Base-by-base conservation (phyloP, 2,113 vertebrate species). In the Macaca nemestrina region DNA sequence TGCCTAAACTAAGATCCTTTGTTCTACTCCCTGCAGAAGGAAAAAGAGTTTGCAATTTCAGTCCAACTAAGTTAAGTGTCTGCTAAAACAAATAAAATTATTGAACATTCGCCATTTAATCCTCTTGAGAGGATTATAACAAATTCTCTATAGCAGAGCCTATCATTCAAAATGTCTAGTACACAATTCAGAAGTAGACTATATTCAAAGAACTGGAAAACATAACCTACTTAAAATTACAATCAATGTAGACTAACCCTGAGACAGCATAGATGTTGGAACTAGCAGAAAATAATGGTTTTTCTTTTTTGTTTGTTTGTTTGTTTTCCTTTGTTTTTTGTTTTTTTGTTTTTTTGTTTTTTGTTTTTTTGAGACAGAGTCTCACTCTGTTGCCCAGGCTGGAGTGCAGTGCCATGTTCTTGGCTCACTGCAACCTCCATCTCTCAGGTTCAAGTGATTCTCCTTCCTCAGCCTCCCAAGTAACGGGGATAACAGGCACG, bases 251-350 rank as follows among this genome's bases (percentile, higher is more conserved):
- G 35, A 64, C 45, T 55, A 90, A 20, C 35, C 16, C 23, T n/a
- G 40, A 90, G 73, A 85, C n/a, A 14, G 18, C 27, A 52, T 8
- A 50, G 38, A 61, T 64, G 17, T 50, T 73, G 64, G n/a, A 78
- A 85, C 35, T 57, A 38, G 2, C 25, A 93, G 72, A 57, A 78
- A 82, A 92, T 22, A 27, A 70, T 50, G 50, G 30, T 64, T 18
- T 23, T 23, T 57, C 23, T 59, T 59, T 57, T 57, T 57, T 8
- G 22, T 55, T 55, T 55, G 57, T 48, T 48, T 48, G 2, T 48
- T 50, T 50, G 12, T 14, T 48, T 48, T 3, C 43, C 43, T 50
- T 50, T 50, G 12, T 4, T 1, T 9, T 3, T 20, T 0, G 18
- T 9, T 59, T 22, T 23, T 23, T 55, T 18, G 0, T 55, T 20